A percentile compares a stretch with the other conserved stretches of the same genome.
Conservation (phyloP, 1,140 invertebrate species). For the Caerostris darwini region DNA sequence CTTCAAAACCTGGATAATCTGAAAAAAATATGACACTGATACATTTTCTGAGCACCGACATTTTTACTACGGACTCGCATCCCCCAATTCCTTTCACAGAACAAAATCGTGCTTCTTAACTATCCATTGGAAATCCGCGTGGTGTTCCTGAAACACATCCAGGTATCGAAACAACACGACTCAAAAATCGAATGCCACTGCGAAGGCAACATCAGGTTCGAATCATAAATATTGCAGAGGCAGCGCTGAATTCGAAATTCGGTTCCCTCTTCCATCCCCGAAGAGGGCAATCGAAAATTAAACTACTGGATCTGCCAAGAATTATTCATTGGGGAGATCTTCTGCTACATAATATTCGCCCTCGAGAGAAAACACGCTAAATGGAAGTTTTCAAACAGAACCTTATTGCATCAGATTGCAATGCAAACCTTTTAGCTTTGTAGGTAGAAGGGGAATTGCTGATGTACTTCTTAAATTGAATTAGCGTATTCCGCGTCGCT, state of each 20-base stretch:
- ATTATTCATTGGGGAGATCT: background rate
- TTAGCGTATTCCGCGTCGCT: background rate
- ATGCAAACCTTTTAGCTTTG: background rate
- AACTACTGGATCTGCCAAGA: background rate
- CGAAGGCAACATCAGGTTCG: background rate
- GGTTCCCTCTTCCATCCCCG: background rate
- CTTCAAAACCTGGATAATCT: too few relatives aligned
- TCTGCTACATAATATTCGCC: background rate
- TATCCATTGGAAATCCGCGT: background rate
- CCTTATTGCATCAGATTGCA: background rate
- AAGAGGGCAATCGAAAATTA: slow-evolving; percentile 13
- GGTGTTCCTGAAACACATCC: background rate
- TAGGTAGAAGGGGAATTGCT: background rate
- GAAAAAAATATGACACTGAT: background rate
- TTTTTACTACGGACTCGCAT: background rate
- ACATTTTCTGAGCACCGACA: background rate
- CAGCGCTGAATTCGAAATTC: background rate
- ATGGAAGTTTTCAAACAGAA: background rate
- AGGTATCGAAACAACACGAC: background rate
- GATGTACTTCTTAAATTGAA: background rate
- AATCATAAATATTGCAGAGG: background rate
- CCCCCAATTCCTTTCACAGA: too few relatives aligned
- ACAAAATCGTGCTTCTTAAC: background rate
- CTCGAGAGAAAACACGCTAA: background rate
- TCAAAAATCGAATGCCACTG: background rate